These are phyloP conservation scores for Acleris sparsana DNA, from an alignment of 2,888 invertebrate species.

Conservation along the genomic window DNA sequence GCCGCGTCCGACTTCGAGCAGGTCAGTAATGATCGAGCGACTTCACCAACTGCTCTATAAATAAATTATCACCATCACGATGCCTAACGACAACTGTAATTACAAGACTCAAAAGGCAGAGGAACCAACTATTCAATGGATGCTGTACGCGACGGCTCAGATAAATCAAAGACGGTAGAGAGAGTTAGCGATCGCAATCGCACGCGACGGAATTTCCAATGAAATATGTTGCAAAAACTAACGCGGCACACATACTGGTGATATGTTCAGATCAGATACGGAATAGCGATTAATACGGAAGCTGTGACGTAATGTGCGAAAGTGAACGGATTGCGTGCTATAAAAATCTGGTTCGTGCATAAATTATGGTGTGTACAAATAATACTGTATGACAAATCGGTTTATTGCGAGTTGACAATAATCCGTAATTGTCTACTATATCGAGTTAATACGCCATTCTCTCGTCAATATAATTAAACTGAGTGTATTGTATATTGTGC, in stretches of 20 bases:
- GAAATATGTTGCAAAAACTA: slow-evolving; percentile 62
- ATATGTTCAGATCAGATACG: slow-evolving; percentile 49
- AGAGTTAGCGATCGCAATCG: slow-evolving; percentile 52
- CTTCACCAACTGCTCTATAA: slow-evolving; percentile 41
- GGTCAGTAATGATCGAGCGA: slow-evolving; percentile 53
- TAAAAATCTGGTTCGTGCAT: slow-evolving; percentile 35
- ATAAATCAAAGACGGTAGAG: slow-evolving; percentile 49
- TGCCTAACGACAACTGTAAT: slow-evolving; percentile 8
- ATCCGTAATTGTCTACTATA: neutral
- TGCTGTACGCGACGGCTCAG: slow-evolving; percentile 41
- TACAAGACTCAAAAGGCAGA: slow-evolving; percentile 14
- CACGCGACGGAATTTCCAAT: slow-evolving; percentile 75
- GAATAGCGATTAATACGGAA: slow-evolving; percentile 56
- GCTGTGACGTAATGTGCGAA: slow-evolving; percentile 60
- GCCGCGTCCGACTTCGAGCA: slow-evolving; percentile 51
- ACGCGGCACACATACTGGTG: slow-evolving; percentile 40
- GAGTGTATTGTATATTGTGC: slow-evolving; percentile 21
- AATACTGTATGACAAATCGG: neutral
- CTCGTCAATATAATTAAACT: neutral
- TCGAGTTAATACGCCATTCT: neutral
- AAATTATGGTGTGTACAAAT: slow-evolving; percentile 10
- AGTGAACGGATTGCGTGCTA: slow-evolving; percentile 60
- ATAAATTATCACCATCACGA: slow-evolving; percentile 27
- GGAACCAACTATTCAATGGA: slow-evolving; percentile 49
- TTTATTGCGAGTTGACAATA: slow-evolving; percentile 9